These are phyloP conservation scores for Zaprionus obscuricornis DNA, from an alignment of 2,888 invertebrate species.

Conservation along the genomic window DNA sequence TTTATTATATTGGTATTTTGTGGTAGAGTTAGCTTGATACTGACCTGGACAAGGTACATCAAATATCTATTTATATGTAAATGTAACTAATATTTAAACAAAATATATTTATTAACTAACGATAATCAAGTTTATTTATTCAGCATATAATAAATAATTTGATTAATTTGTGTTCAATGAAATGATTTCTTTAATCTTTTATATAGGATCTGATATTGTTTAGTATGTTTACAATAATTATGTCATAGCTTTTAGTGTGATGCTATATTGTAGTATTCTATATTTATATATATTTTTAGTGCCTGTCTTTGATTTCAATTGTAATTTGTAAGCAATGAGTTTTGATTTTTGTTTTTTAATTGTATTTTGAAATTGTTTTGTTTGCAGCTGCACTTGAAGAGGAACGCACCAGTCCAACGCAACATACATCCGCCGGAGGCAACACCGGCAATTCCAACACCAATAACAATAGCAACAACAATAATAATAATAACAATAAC, in stretches of 20 bases:
- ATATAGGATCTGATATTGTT: no score
- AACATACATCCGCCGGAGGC: conserved; percentile 68
- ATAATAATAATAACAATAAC: conserved; percentile 34
- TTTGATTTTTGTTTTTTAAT: background rate
- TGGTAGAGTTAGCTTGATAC: conserved; percentile 15
- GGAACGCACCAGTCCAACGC: conserved; percentile 84
- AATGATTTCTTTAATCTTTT: no score
- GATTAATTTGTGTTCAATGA: no score
- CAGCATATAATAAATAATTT: no score
- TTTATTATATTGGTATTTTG: conserved; percentile 14
- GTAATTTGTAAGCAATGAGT: background rate
- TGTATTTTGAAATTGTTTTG: conserved; percentile 15
- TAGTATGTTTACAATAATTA: no score
- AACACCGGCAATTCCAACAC: conserved; percentile 57
- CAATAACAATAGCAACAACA: conserved; percentile 41
- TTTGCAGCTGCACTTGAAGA: conserved; percentile 88
- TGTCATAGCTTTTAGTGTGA: no score
- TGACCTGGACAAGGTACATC: conserved; percentile 21
- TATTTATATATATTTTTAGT: no score
- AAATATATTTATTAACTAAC: no score
- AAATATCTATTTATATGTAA: background rate
- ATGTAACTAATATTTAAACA: no score
- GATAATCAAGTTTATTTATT: no score
- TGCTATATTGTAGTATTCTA: no score
- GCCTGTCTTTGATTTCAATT: background rate